Base-by-base conservation (phyloP, 1,140 invertebrate species). In the Fopius arisanus region DNA sequence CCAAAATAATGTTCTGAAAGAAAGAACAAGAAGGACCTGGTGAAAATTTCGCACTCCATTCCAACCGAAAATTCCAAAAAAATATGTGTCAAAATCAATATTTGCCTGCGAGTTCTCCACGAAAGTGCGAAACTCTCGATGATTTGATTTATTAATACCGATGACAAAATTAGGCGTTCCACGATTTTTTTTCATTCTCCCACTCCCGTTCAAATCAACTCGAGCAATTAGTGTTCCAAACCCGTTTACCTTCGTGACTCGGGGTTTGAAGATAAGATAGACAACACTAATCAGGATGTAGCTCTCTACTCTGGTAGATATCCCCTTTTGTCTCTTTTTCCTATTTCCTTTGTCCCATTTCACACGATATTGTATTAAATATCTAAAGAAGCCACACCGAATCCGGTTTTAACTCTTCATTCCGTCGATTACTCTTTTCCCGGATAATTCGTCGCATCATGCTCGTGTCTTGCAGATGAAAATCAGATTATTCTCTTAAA, bases 141-240 rank as follows among this genome's bases (percentile, higher is more conserved):
- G n/a, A n/a, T n/a, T n/a, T n/a, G n/a, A n/a, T n/a, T n/a, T n/a
- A n/a, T n/a, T n/a, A n/a, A n/a, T n/a, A n/a, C n/a, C n/a, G 1
- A 4, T 21, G n/a, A 5, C 54, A 19, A 26, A 21, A 59, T 59
- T 59, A 14, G 54, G 19, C 23, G 19, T 59, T 23, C 3, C 54
- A 40, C n/a, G n/a, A 21, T 40, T 16, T 48, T 12, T 9, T 14
- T 40, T 33, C 23, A 26, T 28, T 23, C 67, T 21, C 16, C n/a
- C 14, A 43, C 48, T 68, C 31, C 28, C 37, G 43, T 2, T 21
- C 72, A 67, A 65, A 62, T 40, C 43, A 33, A 69, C 66, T 73
- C 59, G 19, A 73, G 62, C 66, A 73, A 73, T 73, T 73, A 73
- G 67, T 48, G 31, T 43, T 62, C 40, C 66, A 43, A 73, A 73